Base-by-base conservation (phyloP, 1,140 invertebrate genomes). In the Teleopsis dalmanni region DNA sequence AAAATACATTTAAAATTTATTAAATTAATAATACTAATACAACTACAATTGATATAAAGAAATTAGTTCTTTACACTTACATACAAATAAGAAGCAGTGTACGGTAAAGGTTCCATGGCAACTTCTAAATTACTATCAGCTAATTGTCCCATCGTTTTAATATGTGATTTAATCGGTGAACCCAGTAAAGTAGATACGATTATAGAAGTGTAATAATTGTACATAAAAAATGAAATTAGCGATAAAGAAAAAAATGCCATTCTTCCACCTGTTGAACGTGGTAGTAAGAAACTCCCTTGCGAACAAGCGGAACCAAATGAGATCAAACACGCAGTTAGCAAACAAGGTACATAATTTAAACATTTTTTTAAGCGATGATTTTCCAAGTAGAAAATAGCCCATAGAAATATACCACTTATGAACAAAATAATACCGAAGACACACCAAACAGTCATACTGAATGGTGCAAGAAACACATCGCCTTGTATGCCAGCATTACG, bases 121-220 rank as follows among this genome's bases (percentile, higher is more conserved):
- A 69, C 58, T 13, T 66, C 57, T 22, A 69, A 48, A n/a, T 47
- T 52, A 51, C 65, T 66, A 22, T 69, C 65, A 2, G 65, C 65
- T 25, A 69, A 45, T 25, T 69, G 65, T 22, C 62, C 52, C 7
- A 69, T 35, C 2, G 51, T 69, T 25, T 57, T 57, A 10, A 69
- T 69, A 42, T 40, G 58, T 7, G 65, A 66, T 38, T 57, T 60
- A 6, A 55, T 52, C 0, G 61, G 56, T n/a, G 56, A 50, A 0
- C 61, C 65, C 41, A 69, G 23, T 13, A 69, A 33, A 6, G 54
- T 55, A 14, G 65, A 65, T 0, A 69, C 63, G 33, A 69, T 60
- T 27, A 69, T 48, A 3, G 65, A 69, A 3, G 65, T 69, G 36
- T 69, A 69, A 44, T 69, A 69, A 34, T 69, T 69, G 47, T 69